Evolutionary conservation across 2,888 invertebrate genomes (phyloP), one percentile per base, ranked within the genome.

Genomic region (Ceratothoa steindachneri): DNA sequence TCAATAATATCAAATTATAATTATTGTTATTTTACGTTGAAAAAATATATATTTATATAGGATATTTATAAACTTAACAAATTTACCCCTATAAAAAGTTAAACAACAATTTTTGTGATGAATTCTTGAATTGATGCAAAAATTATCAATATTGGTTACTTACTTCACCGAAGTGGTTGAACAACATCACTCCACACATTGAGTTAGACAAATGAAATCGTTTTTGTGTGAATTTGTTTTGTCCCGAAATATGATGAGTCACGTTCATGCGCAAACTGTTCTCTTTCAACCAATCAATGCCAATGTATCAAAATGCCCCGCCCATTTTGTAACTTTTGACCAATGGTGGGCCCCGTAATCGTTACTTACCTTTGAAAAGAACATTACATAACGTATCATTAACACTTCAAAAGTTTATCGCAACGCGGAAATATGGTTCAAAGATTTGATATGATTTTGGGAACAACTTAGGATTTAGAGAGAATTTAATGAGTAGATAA

Each of bases 11-110:
- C 15, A 41, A 15, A 41, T 41, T 41, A 9, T 41, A 9, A 41
- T 41, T 9, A 15, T 5, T 41, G 5, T 41, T 41, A 41, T 9
- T 41, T 41, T 41, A 41, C 5, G 15, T 5, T 60, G 27, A 24
- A 12, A n/a, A 60, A n/a, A 60, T 60, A 60, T 66, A 66, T 66
- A 66, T 66, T 28, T 66, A 66, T 66, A 66, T 66, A 66, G 22
- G 12, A 60, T 60, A 60, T 2, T n/a, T 60, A 60, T 60, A 60
- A 22, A 2, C 15, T 12, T 51, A 15, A 19, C 64, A 64, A 15
- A 19, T 22, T 19, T 1, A 1, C 24, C 15, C 19, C 19, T 22
- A 64, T 15, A 64, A 15, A 64, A 22, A 64, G 15, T 24, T 12
- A 22, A 1, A 64, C 2, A 22, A 22, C 19, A n/a, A n/a, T n/a